Conservation (phyloP, 2,888 invertebrate species). For the Coenonympha glycerion region DNA sequence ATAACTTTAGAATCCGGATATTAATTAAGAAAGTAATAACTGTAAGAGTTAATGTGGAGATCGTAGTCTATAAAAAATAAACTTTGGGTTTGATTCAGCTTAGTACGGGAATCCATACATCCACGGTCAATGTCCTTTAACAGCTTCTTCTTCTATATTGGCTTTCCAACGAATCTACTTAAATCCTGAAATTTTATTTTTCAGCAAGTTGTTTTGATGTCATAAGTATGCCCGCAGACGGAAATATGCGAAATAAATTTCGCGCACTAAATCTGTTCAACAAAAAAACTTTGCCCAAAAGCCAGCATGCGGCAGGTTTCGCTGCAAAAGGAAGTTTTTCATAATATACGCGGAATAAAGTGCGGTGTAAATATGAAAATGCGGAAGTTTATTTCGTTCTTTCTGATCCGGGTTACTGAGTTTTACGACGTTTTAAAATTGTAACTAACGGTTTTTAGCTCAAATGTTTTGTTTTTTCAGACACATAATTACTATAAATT, state of each 20-base stretch:
- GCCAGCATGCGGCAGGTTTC: conserved; percentile 11
- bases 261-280: conserved; percentile 14
- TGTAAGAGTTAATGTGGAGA: no score
- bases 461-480: not conserved
- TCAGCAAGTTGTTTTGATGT: conserved; percentile 5
- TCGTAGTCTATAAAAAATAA: no score
- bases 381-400: conserved; percentile 6
- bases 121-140: no score
- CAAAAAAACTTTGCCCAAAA: conserved; percentile 12
- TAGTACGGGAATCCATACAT: no score
- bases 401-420: conserved; percentile 9
- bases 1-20: no score
- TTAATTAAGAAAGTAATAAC: no score
- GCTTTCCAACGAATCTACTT: no score
- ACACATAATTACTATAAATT: conserved; percentile 2
- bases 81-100: no score
- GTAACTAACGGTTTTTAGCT: not conserved
- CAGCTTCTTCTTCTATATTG: no score
- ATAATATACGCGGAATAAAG: conserved; percentile 14
- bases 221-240: conserved; percentile 5
- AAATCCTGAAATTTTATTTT: not conserved
- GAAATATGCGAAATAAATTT: conserved; percentile 15
- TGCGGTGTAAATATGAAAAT: conserved; percentile 14
- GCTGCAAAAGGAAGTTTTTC: conserved; percentile 14
- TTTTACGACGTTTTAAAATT: conserved; percentile 4